Conservation (phyloP, 2,888 invertebrate species). For the Galerucella pusilla region DNA sequence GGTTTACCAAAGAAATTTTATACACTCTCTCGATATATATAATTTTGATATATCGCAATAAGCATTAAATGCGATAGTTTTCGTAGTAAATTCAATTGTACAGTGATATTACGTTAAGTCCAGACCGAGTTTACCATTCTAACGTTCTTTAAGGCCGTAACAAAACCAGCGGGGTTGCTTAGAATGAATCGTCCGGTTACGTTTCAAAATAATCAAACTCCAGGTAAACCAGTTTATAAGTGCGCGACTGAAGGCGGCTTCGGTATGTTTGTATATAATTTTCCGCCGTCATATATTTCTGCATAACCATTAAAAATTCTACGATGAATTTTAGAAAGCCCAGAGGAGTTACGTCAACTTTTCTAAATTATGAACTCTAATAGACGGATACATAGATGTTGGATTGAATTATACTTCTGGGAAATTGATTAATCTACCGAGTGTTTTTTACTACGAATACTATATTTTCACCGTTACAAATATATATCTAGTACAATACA, state of each 20-base stretch:
- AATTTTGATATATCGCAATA: constrained; percentile 50
- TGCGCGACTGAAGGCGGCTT: constrained; percentile 40
- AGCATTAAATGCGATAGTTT: constrained; percentile 48
- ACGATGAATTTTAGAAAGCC: constrained; percentile 37
- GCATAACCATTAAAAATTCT: constrained; percentile 34
- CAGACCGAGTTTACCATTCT: background rate
- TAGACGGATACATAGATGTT: constrained; percentile 6
- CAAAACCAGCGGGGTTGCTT: background rate
- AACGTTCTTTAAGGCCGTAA: background rate
- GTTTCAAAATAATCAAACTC: background rate
- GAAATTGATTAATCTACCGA: background rate
- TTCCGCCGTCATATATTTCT: constrained; percentile 47
- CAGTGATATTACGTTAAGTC: background rate
- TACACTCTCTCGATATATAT: constrained; percentile 38
- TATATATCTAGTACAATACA: too few species aligned
- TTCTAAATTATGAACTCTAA: constrained; percentile 24
- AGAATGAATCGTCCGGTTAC: background rate
- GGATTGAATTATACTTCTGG: background rate
- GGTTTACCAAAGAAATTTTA: constrained; percentile 25
- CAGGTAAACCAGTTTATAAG: constrained; percentile 52
- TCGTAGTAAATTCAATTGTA: constrained; percentile 48
- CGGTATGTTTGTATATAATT: constrained; percentile 45
- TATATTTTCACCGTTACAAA: too few species aligned
- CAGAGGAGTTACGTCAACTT: constrained; percentile 19
- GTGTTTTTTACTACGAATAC: background rate